A percentile compares a stretch with the other conserved stretches of the same genome.
These are phyloP conservation scores for Monodelphis domestica DNA, from an alignment of 2,797 vertebrate species.

Conservation along the genomic window DNA sequence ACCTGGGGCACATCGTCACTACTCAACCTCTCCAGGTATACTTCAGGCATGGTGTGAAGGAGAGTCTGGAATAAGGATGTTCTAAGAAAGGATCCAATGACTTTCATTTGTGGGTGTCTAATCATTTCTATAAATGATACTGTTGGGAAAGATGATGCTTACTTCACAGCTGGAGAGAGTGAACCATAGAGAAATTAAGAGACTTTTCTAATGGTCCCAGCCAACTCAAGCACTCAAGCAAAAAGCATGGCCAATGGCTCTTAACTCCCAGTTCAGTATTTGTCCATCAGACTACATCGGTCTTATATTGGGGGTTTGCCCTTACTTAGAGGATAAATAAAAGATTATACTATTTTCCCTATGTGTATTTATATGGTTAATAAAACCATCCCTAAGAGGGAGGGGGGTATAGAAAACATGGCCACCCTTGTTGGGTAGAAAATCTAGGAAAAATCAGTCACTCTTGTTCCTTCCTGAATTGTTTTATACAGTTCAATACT, in stretches of 20 bases:
- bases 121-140: constrained; percentile 23
- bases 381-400: not conserved
- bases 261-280: constrained; percentile 5
- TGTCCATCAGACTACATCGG: not conserved
- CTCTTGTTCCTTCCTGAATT: not conserved
- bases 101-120: not conserved
- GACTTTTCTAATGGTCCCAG: not conserved
- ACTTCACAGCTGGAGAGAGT: constrained; percentile 3
- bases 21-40: not conserved
- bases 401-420: not conserved
- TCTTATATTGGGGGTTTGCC: not conserved
- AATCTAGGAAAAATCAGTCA: not conserved
- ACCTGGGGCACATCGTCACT: not conserved
- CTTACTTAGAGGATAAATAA: constrained; percentile 17
- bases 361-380: not conserved
- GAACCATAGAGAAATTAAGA: constrained; percentile 29
- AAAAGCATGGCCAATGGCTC: not conserved
- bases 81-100: not conserved
- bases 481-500: not conserved
- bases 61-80: constrained; percentile 6
- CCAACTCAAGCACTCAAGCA: not conserved
- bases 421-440: not conserved
- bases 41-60: not conserved
- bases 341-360: not conserved
- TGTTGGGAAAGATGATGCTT: not conserved